Evolutionary conservation across 2,797 vertebrate genomes (phyloP).

Genomic region (Pantherophis vulpinus): DNA sequence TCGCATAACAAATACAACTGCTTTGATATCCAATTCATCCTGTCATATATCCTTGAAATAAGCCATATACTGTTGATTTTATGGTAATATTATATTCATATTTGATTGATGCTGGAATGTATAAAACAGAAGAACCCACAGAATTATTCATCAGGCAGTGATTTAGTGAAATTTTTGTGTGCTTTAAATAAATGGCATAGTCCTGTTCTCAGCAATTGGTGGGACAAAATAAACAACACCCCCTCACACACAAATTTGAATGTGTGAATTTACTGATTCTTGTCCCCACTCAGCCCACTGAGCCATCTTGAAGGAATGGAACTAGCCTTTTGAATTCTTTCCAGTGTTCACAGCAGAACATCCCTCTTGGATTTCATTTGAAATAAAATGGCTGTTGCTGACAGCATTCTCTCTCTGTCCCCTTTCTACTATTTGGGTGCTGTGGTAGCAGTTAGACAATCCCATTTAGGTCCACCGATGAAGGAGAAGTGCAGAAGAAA

Average conservation of each 20-base stretch:
- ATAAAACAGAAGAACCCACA: background rate
- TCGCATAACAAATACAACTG: background rate
- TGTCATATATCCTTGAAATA: background rate
- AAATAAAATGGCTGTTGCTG: background rate
- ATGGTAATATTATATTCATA: background rate
- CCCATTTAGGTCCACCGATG: background rate
- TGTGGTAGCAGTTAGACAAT: background rate
- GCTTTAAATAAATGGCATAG: background rate
- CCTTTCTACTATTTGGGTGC: background rate
- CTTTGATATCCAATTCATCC: background rate
- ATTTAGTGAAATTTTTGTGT: background rate
- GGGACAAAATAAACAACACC: background rate
- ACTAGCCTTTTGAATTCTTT: background rate
- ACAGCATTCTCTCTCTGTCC: background rate
- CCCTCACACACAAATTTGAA: background rate
- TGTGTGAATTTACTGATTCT: background rate
- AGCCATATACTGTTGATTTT: fast-evolving
- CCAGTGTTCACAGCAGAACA: background rate
- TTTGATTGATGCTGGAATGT: background rate
- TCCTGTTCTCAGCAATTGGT: background rate
- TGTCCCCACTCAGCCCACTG: background rate
- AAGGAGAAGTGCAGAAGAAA: background rate
- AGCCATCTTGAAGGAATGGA: background rate
- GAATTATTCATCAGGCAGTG: background rate
- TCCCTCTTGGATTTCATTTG: background rate